Conservation (phyloP, 2,888 invertebrate species). For the Punctoribates punctum region DNA sequence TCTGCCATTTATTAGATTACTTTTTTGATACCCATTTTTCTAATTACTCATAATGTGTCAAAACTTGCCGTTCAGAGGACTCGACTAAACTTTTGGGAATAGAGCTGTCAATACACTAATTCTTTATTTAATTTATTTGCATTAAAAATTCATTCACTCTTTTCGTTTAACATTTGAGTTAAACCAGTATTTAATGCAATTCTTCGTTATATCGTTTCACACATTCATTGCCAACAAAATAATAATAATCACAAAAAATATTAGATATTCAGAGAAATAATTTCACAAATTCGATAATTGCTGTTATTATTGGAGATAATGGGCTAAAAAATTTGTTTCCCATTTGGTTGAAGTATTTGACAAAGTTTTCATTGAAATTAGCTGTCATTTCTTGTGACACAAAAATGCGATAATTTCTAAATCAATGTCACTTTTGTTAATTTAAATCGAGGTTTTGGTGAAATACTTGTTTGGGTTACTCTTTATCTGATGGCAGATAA, state of each 20-base stretch:
- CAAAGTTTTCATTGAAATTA: too few species aligned
- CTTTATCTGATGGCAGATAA: too few species aligned
- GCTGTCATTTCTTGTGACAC: too few species aligned
- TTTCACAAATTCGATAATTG: too few species aligned
- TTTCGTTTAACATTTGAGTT: not conserved
- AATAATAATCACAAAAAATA: not conserved
- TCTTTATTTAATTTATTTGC: constrained; percentile 6
- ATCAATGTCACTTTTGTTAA: too few species aligned
- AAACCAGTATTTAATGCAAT: constrained; percentile 4
- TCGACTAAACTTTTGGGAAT: not conserved
- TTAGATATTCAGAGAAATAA: not conserved
- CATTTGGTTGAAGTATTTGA: too few species aligned
- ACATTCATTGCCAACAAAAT: too few species aligned
- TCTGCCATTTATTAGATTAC: not conserved
- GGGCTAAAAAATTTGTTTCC: too few species aligned
- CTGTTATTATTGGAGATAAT: too few species aligned
- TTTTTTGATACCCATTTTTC: constrained; percentile 12
- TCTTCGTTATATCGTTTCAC: not conserved
- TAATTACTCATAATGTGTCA: constrained; percentile 25
- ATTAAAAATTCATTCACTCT: constrained; percentile 17
- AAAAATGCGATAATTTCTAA: not conserved
- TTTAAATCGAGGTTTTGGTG: too few species aligned
- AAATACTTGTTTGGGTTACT: too few species aligned
- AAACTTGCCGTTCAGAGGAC: not conserved
- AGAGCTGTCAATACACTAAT: not conserved